Percentiles rank a stretch among this genome's conserved stretches.
These are phyloP conservation scores for Mormyrus proboscirostris DNA, from an alignment of 2,797 vertebrate species.

Conservation along the genomic window DNA sequence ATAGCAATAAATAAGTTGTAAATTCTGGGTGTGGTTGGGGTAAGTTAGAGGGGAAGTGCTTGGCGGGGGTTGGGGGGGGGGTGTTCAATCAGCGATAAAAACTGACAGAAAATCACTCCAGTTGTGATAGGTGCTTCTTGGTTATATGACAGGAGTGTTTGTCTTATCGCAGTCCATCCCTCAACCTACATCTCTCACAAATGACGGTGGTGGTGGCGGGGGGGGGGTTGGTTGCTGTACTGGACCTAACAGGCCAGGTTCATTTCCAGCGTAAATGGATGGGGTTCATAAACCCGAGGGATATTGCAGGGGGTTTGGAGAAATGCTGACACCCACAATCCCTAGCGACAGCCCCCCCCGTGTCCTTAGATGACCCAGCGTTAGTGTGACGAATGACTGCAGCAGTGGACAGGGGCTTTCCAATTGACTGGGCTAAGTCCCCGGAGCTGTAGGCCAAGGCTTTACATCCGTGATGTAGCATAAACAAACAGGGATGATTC, in stretches of 20 bases:
- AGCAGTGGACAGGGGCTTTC: background rate
- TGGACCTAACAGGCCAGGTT: background rate
- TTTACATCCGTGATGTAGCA: background rate
- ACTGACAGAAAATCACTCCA: conserved; percentile 22
- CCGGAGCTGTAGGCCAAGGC: background rate
- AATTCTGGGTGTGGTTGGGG: background rate
- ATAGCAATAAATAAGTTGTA: background rate
- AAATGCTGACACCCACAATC: background rate
- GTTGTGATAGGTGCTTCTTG: conserved; percentile 6
- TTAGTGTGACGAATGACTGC: background rate
- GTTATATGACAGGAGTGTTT: conserved; percentile 14
- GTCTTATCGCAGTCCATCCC: background rate
- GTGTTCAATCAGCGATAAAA: conserved; percentile 12
- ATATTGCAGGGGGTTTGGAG: background rate
- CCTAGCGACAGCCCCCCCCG: background rate
- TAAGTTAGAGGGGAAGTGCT: background rate
- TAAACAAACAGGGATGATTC: background rate
- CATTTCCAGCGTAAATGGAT: conserved; percentile 33
- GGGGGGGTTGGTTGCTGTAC: background rate
- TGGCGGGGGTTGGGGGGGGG: background rate
- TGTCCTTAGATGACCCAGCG: background rate
- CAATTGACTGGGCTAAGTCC: background rate
- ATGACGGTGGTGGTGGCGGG: no score
- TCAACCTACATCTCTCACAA: background rate
- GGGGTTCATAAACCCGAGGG: conserved; percentile 29